Conservation (phyloP, 2,113 vertebrate genomes). For the Phocoena phocoena region DNA sequence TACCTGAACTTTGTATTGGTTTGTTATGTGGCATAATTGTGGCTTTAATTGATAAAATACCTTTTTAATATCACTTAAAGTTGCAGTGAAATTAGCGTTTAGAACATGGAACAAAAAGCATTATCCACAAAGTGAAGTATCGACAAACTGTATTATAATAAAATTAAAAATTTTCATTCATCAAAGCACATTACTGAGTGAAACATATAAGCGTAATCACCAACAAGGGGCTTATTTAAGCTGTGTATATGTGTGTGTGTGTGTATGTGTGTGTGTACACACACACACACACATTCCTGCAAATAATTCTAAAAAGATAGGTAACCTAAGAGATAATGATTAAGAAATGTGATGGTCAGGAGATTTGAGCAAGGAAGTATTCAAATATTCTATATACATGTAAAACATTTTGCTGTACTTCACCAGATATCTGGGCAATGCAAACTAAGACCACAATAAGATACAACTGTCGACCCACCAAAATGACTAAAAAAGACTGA, state of each 20-base stretch:
- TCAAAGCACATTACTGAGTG: background rate
- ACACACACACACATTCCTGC: background rate
- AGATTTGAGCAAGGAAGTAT: background rate
- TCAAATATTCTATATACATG: background rate
- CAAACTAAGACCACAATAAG: background rate
- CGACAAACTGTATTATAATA: background rate
- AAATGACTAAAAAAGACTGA: too few relatives aligned
- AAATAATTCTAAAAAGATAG: background rate
- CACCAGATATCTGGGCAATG: background rate
- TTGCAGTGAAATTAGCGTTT: background rate
- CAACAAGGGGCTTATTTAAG: background rate
- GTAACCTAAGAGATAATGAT: background rate
- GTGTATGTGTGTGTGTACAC: too few relatives aligned
- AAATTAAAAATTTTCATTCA: background rate
- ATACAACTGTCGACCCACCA: background rate
- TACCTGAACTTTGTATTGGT: background rate
- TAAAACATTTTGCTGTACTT: background rate
- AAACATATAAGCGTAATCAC: background rate
- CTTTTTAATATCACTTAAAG: background rate
- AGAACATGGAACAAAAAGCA: background rate
- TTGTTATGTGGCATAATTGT: background rate
- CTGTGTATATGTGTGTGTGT: too few relatives aligned
- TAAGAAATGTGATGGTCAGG: too few relatives aligned
- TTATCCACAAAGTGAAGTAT: background rate
- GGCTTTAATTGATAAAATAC: background rate